Evolutionary conservation across 2,888 invertebrate species (phyloP), one percentile per base, ranked within the genome.

Genomic region (Pogonocherus hispidulus): DNA sequence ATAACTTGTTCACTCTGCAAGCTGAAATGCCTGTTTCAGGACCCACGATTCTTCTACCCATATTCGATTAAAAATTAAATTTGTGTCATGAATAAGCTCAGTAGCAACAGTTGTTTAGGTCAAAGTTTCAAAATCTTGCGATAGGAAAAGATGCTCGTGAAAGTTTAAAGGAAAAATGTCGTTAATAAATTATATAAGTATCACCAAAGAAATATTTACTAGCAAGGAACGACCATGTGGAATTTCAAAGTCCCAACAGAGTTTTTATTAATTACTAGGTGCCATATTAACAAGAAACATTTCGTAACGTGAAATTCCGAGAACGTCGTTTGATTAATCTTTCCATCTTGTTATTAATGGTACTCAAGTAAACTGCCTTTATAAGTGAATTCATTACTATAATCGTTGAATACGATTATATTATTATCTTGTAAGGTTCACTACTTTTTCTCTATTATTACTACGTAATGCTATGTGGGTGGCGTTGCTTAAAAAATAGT

Each of bases 401-500:
- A 37, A 19, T 22, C 63, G 55, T 51, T 55, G 59, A 60, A 65
- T 65, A 55, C 35, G 51, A 55, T 49, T 57, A 54, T 52, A 32
- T 63, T 52, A 32, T 63, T 65, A 47, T 65, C 51, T 18, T 46
- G 60, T 44, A 59, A 41, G 35, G 41, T 22, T 69, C 56, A 57
- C 63, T 66, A 63, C 66, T 56, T 67, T 64, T 63, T 63, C 55
- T 35, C 41, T n/a, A n/a, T n/a, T n/a, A 59, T 46, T 60, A 57
- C 67, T 46, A 62, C 20, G 14, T 41, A 19, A 35, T 11, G 9
- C 35, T n/a, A 27, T 22, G 70, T 70, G 70, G 70, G 67, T 62
- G 67, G 67, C 47, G 35, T 41, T 47, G 46, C 44, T 63, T 66
- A 46, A 60, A 66, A 63, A 44, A 51, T 22, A 41, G 54, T 57